Evolutionary conservation across 1,140 invertebrate genomes (phyloP).

Genomic region (Laupala kohalensis): DNA sequence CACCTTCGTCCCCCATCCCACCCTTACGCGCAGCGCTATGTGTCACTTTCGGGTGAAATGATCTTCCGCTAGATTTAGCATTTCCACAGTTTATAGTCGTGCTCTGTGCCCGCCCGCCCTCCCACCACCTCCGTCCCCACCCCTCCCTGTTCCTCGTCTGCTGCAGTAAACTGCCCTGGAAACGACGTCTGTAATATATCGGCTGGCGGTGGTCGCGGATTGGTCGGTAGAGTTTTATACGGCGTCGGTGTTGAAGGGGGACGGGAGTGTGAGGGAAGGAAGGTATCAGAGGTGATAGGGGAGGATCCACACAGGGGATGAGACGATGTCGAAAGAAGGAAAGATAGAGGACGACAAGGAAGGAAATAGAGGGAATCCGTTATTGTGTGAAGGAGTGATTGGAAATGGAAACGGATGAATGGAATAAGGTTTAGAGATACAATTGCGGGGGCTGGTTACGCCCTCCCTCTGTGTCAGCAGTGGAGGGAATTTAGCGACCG

Average conservation of each 20-base stretch:
- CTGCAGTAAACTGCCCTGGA: slow-evolving; percentile 1
- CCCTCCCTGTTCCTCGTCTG: neutral
- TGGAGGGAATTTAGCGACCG: too few relatives aligned
- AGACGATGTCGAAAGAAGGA: too few relatives aligned
- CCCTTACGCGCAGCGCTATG: slow-evolving; percentile 22
- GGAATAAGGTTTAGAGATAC: too few relatives aligned
- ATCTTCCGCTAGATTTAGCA: slow-evolving; percentile 38
- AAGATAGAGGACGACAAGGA: too few relatives aligned
- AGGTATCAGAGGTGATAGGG: too few relatives aligned
- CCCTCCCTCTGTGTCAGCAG: too few relatives aligned
- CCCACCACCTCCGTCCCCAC: too few relatives aligned
- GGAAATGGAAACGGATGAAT: too few relatives aligned
- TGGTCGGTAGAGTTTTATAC: neutral
- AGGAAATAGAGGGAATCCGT: too few relatives aligned
- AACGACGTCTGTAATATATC: slow-evolving; percentile 1
- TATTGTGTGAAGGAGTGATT: too few relatives aligned
- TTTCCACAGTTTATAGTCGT: slow-evolving; percentile 31
- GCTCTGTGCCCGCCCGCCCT: slow-evolving; percentile 21
- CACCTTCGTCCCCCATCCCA: neutral
- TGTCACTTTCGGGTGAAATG: slow-evolving; percentile 38
- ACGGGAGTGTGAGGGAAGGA: too few relatives aligned
- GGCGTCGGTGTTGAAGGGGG: neutral
- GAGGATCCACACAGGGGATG: neutral
- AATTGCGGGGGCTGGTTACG: too few relatives aligned
- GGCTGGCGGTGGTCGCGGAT: neutral